Evolutionary conservation across 2,888 invertebrate genomes (phyloP).

Genomic region (Epistrophella euchroma): DNA sequence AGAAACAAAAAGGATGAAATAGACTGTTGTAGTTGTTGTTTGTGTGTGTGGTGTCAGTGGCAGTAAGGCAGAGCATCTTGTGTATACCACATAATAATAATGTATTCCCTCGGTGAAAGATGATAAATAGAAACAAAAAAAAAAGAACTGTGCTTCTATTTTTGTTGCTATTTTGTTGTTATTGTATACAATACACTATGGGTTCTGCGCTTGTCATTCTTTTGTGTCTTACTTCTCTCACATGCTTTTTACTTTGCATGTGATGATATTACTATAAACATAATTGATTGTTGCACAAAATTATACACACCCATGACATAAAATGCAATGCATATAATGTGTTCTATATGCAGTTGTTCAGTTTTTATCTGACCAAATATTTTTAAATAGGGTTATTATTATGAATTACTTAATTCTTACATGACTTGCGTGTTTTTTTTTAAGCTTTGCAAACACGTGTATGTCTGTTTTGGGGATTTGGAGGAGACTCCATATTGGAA

Average conservation of each 20-base stretch:
- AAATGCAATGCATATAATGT: background rate
- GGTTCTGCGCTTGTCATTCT: slow-evolving; percentile 44
- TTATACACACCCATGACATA: slow-evolving; percentile 10
- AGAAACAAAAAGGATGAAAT: background rate
- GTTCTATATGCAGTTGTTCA: background rate
- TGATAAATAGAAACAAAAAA: slow-evolving; percentile 20
- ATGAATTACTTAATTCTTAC: slow-evolving; percentile 25
- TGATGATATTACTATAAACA: slow-evolving; percentile 18
- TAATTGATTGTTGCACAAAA: slow-evolving; percentile 26
- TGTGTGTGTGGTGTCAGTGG: slow-evolving; percentile 7
- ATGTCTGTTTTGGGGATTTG: background rate
- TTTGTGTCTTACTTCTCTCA: slow-evolving; percentile 26
- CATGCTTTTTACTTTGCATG: slow-evolving; percentile 22
- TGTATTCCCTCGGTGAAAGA: slow-evolving; percentile 21
- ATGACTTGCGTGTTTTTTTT: background rate
- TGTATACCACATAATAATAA: slow-evolving; percentile 18
- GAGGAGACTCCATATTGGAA: background rate
- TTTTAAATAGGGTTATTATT: slow-evolving; percentile 11
- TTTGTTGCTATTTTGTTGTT: slow-evolving; percentile 18
- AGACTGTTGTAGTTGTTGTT: background rate
- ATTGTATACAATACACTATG: background rate
- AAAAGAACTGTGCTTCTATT: slow-evolving; percentile 7
- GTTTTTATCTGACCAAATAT: background rate
- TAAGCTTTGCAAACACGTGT: slow-evolving; percentile 6
- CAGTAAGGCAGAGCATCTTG: slow-evolving; percentile 23